These are phyloP conservation scores for Eupithecia pulchellata DNA, from an alignment of 2,888 invertebrate genomes.

Conservation along the genomic window DNA sequence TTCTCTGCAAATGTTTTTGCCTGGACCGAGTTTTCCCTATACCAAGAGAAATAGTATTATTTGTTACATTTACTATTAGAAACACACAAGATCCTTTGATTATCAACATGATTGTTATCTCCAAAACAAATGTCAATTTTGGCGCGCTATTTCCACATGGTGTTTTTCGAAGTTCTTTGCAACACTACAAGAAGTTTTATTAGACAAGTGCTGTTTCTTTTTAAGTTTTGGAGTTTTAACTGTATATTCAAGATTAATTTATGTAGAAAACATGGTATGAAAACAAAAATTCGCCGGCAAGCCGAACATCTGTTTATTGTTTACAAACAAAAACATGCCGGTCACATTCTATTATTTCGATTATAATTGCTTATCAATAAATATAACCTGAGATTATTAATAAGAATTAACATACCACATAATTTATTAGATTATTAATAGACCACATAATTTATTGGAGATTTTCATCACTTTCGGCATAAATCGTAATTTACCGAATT, in stretches of 20 bases:
- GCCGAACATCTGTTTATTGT: slow-evolving; percentile 81
- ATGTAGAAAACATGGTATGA: slow-evolving; percentile 48
- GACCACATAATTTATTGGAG: not conserved
- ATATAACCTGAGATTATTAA: not conserved
- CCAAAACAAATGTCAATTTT: slow-evolving; percentile 65
- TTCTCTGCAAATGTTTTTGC: slow-evolving; percentile 9
- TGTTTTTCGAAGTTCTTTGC: slow-evolving; percentile 52
- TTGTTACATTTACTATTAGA: not conserved
- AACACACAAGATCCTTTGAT: not conserved
- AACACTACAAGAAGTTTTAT: slow-evolving; percentile 47
- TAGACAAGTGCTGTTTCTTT: slow-evolving; percentile 51
- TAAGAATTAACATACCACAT: not conserved
- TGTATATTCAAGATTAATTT: slow-evolving; percentile 46
- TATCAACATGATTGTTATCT: not conserved
- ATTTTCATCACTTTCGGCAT: not conserved
- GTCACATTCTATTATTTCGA: slow-evolving; percentile 48
- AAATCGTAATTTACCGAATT: not conserved
- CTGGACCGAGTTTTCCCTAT: slow-evolving; percentile 4
- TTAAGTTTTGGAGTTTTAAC: slow-evolving; percentile 48
- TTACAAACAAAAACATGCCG: slow-evolving; percentile 80
- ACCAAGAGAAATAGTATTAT: not conserved
- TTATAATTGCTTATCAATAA: slow-evolving; percentile 11
- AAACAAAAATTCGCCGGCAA: slow-evolving; percentile 48
- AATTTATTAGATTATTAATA: too few relatives aligned
- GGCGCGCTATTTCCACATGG: slow-evolving; percentile 77